phyloP scores from a whole-genome alignment of 2,797 vertebrate species.

The Melanotaenia parkinsoni region DNA sequence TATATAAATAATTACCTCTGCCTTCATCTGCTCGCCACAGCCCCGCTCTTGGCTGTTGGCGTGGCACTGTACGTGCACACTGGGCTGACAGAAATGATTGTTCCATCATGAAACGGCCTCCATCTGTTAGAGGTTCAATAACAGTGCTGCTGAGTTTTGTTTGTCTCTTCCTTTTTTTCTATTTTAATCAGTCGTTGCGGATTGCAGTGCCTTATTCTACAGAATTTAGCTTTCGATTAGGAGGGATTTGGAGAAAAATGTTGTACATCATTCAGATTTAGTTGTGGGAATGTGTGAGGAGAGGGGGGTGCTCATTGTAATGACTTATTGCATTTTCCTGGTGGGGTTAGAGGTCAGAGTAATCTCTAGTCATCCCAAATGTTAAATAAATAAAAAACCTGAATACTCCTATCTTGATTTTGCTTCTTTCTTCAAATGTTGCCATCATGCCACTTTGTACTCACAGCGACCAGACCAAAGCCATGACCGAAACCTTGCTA shows the following conservation, averaged over 20 bases:
- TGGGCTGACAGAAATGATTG: constrained; percentile 49
- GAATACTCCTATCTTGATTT: too few relatives aligned
- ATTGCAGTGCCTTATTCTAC: constrained; percentile 7
- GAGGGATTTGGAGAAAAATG: neutral
- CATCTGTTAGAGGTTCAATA: constrained; percentile 26
- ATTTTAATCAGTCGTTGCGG: neutral
- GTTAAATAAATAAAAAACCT: too few relatives aligned
- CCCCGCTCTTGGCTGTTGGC: constrained; percentile 23
- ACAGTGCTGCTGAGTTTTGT: constrained; percentile 9
- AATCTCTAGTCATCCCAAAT: constrained; percentile 1
- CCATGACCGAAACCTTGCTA: too few relatives aligned
- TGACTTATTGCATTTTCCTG: constrained; percentile 38
- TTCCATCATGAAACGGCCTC: constrained; percentile 24
- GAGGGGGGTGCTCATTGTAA: constrained; percentile 1
- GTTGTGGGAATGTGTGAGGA: too few relatives aligned
- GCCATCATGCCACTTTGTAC: too few relatives aligned
- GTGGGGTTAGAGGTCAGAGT: constrained; percentile 15
- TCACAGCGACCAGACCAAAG: too few relatives aligned
- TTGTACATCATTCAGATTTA: neutral
- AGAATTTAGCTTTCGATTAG: neutral
- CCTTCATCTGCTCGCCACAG: constrained; percentile 48
- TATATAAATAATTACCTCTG: constrained; percentile 71
- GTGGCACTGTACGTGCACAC: constrained; percentile 42
- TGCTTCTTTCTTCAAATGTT: neutral
- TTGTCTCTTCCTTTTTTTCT: neutral